These are phyloP conservation scores for Hemistola chrysoprasaria DNA, from an alignment of 2,888 invertebrate species.

Conservation along the genomic window DNA sequence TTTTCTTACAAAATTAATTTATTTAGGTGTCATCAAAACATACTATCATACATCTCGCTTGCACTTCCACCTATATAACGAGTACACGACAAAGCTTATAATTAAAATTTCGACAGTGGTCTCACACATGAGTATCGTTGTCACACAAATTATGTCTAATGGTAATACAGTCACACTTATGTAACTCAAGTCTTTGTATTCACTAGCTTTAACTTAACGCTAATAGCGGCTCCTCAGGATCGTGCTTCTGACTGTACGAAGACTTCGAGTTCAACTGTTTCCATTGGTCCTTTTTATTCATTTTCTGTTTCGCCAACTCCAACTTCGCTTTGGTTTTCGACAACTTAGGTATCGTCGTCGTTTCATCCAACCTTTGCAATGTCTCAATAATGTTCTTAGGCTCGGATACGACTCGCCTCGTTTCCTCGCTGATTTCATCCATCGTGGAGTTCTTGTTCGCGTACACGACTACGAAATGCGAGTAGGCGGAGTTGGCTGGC, in stretches of 20 bases:
- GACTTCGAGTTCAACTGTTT: slow-evolving; percentile 66
- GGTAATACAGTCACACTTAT: slow-evolving; percentile 64
- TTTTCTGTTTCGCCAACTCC: slow-evolving; percentile 73
- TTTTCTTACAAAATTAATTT: slow-evolving; percentile 66
- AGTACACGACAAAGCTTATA: slow-evolving; percentile 43
- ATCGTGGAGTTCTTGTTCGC: slow-evolving; percentile 89
- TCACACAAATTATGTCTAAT: slow-evolving; percentile 49
- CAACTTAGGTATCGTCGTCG: slow-evolving; percentile 67
- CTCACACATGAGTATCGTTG: slow-evolving; percentile 41
- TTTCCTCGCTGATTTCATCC: slow-evolving; percentile 75
- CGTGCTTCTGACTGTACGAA: slow-evolving; percentile 60
- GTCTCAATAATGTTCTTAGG: slow-evolving; percentile 94
- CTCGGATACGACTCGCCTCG: slow-evolving; percentile 66
- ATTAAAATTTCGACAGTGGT: slow-evolving; percentile 60
- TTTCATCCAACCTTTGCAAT: slow-evolving; percentile 86
- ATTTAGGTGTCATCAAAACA: slow-evolving; percentile 48
- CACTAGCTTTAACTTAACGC: slow-evolving; percentile 84
- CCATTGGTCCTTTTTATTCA: slow-evolving; percentile 72
- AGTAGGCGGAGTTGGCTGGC: slow-evolving; percentile 89
- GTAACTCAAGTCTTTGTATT: slow-evolving; percentile 68
- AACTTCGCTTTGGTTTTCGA: slow-evolving; percentile 86
- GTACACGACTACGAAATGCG: slow-evolving; percentile 92
- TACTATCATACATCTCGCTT: slow-evolving; percentile 48
- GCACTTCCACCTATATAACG: slow-evolving; percentile 48
- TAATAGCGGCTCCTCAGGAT: slow-evolving; percentile 84